Conservation (phyloP, 2,113 vertebrate species). For the Cephalopterus ornatus region DNA sequence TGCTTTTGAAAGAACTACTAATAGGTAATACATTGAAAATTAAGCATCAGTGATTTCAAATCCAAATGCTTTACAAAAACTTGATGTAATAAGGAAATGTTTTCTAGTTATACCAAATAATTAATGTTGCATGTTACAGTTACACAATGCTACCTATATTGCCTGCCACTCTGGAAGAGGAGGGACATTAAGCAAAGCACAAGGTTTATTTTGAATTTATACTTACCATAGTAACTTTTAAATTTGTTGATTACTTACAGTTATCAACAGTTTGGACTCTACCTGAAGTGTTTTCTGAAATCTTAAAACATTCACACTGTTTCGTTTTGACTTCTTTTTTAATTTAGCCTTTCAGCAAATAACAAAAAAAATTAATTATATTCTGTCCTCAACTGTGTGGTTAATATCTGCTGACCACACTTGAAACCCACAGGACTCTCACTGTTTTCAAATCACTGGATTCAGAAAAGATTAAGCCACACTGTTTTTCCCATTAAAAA, state of each 20-base stretch:
- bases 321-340: background rate
- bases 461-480: background rate
- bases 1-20: background rate
- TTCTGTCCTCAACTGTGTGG: background rate
- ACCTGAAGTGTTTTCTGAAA: background rate
- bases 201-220: background rate
- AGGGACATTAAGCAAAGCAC: background rate
- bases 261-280: background rate
- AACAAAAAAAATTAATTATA: background rate
- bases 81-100: background rate
- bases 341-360: background rate
- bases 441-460: background rate
- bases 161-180: background rate
- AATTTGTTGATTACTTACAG: background rate
- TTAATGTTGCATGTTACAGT: background rate
- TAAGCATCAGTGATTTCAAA: background rate
- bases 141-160: background rate
- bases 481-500: background rate
- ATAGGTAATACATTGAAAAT: background rate
- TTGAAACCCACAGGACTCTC: background rate
- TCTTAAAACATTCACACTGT: background rate
- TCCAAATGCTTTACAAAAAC: background rate
- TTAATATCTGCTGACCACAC: background rate
- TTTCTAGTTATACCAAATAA: background rate
- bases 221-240: background rate